Base-by-base conservation (phyloP, 1,140 invertebrate genomes). In the Drosophila novamexicana region DNA sequence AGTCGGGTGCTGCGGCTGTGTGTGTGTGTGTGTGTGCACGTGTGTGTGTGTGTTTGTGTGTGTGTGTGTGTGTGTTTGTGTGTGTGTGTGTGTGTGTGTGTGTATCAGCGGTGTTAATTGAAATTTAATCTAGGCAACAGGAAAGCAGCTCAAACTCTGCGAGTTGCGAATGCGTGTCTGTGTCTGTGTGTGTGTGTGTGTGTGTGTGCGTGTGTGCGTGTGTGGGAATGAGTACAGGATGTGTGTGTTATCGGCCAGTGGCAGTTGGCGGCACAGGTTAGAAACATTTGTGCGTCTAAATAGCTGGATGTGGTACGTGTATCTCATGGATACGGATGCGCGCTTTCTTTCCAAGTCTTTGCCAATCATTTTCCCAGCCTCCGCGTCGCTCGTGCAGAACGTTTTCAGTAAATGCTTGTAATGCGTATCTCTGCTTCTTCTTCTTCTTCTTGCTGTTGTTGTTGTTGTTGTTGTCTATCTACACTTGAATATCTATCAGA, bases 111-210 rank as follows among this genome's bases (percentile, higher is more conserved):
- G 79, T 80, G 81, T 82, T 82, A 82, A 83, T 83, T 83, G 81
- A 83, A 83, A 79, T 82, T 81, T 83, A 82, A 82, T 83, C 81
- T 82, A 66, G 76, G 56, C 79, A 81, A 81, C 77, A 80, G 77
- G 74, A 75, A 81, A 65, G 54, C 52, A 67, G 14, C 70, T 59
- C 50, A 61, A 62, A 50, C 53, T 65, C 52, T 44, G 65, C 44
- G 54, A 64, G 62, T 18, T 42, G 58, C 57, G 70, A 57, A 65
- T 50, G 44, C 12, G 63, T 59, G 66, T 59, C 18, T 18, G 1
- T 18, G 18, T 1, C 1, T 18, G 18, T 18, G 18, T 18, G 0
- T 18, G 18, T 18, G 18, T 18, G 18, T 68, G 57, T 14, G 63
- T 59, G 66, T 54, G 40, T 58, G 63, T 65, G 53, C n/a, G n/a